Percentiles rank a stretch among this genome's conserved stretches.
phyloP scores from a whole-genome alignment of 2,113 vertebrate genomes.

The Macquaria ambigua region DNA sequence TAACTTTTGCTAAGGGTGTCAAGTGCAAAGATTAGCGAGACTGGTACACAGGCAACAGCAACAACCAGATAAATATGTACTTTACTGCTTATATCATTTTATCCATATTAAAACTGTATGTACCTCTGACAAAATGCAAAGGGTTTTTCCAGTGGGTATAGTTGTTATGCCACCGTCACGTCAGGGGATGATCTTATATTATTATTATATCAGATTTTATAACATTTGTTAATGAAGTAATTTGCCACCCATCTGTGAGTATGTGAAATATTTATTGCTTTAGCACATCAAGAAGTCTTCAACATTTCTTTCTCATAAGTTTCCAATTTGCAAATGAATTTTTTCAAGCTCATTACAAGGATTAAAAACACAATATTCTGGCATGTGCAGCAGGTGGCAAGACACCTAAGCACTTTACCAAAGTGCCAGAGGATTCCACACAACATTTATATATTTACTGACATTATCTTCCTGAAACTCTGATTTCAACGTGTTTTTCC shows the following conservation, averaged over 20 bases:
- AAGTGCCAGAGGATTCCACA: background rate
- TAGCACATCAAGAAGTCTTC: background rate
- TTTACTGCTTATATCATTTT: background rate
- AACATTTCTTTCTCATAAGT: background rate
- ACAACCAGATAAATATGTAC: background rate
- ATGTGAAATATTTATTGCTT: background rate
- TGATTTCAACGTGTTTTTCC: background rate
- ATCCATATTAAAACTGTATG: background rate
- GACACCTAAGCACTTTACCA: background rate
- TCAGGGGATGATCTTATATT: too few relatives aligned
- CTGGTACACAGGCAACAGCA: background rate
- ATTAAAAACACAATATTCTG: too few relatives aligned
- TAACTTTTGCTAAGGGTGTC: conserved; percentile 19
- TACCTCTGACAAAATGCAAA: background rate
- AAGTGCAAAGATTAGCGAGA: background rate
- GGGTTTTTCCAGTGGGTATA: background rate
- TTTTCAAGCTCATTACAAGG: background rate
- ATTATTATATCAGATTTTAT: background rate
- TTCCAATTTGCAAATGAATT: background rate
- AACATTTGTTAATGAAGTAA: background rate
- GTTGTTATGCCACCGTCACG: background rate
- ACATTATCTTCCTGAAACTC: background rate
- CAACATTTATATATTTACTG: background rate
- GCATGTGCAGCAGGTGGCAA: background rate
- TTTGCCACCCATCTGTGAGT: background rate